Conservation (phyloP, 2,888 invertebrate genomes). For the Oxyteleia sp. region DNA sequence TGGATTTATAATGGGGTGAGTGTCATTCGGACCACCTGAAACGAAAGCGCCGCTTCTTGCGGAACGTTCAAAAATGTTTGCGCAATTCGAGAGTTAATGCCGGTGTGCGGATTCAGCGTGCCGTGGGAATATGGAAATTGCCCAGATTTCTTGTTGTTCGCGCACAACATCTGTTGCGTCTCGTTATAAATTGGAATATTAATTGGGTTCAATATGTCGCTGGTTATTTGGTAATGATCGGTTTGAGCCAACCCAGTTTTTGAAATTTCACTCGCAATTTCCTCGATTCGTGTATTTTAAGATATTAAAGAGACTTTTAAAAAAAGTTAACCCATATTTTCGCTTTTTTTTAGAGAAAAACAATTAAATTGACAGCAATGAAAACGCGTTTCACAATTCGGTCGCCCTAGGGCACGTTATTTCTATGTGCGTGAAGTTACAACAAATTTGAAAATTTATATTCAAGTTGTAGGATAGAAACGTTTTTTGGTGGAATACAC, state of each 20-base stretch:
- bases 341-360: too few species aligned
- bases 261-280: conserved; percentile 51
- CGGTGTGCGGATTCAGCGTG: conserved; percentile 42
- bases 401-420: too few species aligned
- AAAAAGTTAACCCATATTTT: too few species aligned
- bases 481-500: too few species aligned
- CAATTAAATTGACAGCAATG: background rate
- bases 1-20: conserved; percentile 62
- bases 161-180: conserved; percentile 55
- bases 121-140: conserved; percentile 66
- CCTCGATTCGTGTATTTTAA: conserved; percentile 31
- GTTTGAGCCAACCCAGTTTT: conserved; percentile 58
- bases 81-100: conserved; percentile 57
- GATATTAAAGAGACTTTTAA: conserved; percentile 18
- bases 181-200: conserved; percentile 54
- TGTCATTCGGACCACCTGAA: conserved; percentile 65
- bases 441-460: too few species aligned
- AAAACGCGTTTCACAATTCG: too few species aligned
- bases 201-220: conserved; percentile 68
- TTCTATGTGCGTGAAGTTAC: too few species aligned
- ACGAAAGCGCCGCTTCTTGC: conserved; percentile 38
- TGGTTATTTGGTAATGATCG: conserved; percentile 66
- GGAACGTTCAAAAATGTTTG: conserved; percentile 33
- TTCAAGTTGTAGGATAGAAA: too few species aligned
- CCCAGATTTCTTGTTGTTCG: conserved; percentile 48